These are phyloP conservation scores for Periplaneta americana DNA, from an alignment of 1,140 invertebrate species.

Conservation along the genomic window DNA sequence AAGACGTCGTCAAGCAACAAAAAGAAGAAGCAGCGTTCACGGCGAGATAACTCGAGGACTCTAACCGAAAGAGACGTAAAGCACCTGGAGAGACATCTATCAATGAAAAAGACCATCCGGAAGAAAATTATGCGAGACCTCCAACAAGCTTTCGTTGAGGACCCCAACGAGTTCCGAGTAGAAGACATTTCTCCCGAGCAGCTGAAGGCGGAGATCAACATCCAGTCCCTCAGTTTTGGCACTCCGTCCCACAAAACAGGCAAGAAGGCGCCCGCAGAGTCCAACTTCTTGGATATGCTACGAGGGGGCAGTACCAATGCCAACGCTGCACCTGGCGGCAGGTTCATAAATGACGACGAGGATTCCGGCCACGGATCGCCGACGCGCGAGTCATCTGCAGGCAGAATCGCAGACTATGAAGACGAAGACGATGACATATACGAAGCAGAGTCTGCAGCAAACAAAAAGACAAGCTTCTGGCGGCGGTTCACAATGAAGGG, in stretches of 20 bases:
- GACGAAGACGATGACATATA: conserved; percentile 39
- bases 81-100: conserved; percentile 71
- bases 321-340: conserved; percentile 10
- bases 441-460: conserved; percentile 29
- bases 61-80: conserved; percentile 63
- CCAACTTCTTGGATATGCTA: conserved; percentile 64
- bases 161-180: conserved; percentile 63
- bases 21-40: conserved; percentile 48
- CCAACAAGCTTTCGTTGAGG: conserved; percentile 67
- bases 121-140: conserved; percentile 82
- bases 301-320: conserved; percentile 39
- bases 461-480: conserved; percentile 64
- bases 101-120: conserved; percentile 81
- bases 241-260: conserved; percentile 36
- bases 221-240: conserved; percentile 57
- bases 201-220: conserved; percentile 58
- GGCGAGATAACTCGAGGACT: conserved; percentile 50
- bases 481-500: conserved; percentile 64
- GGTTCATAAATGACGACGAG: conserved; percentile 39
- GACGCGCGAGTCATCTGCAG: conserved; percentile 38
- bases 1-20: conserved; percentile 43
- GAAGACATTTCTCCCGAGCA: conserved; percentile 61
- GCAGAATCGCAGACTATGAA: conserved; percentile 33
- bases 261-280: conserved; percentile 45
- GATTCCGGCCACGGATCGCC: conserved; percentile 47